These are phyloP conservation scores for Platycheirus rosarum DNA, from an alignment of 2,888 invertebrate species.

Conservation along the genomic window DNA sequence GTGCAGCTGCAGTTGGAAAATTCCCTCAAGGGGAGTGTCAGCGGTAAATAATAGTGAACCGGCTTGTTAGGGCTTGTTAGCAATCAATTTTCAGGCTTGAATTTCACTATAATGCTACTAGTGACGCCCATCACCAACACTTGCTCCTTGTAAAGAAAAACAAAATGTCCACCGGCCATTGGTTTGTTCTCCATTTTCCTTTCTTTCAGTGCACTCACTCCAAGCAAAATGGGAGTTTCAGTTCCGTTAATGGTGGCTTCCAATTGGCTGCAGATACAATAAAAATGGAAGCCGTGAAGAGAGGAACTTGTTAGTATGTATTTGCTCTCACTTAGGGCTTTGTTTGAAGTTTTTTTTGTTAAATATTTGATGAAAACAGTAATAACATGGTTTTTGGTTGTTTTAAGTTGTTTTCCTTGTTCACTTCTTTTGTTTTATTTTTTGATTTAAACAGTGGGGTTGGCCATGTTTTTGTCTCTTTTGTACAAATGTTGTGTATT, in stretches of 20 bases:
- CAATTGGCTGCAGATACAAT: slow-evolving; percentile 42
- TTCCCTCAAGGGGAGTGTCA: slow-evolving; percentile 37
- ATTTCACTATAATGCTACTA: slow-evolving; percentile 6
- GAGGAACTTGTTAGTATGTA: slow-evolving; percentile 6
- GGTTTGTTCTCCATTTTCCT: slow-evolving; percentile 60
- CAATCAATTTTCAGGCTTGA: slow-evolving; percentile 51
- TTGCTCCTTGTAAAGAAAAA: slow-evolving; percentile 13
- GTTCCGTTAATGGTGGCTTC: slow-evolving; percentile 15
- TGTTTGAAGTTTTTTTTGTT: slow-evolving; percentile 62
- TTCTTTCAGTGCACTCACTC: background rate
- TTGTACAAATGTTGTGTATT: slow-evolving; percentile 6
- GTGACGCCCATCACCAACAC: slow-evolving; percentile 57
- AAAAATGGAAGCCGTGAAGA: slow-evolving; percentile 56
- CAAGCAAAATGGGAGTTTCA: slow-evolving; percentile 29
- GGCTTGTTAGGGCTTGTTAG: slow-evolving; percentile 73
- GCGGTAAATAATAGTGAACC: slow-evolving; percentile 53
- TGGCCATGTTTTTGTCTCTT: slow-evolving; percentile 40
- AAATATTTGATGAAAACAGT: slow-evolving; percentile 70
- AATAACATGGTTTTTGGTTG: slow-evolving; percentile 52
- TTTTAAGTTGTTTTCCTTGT: slow-evolving; percentile 7
- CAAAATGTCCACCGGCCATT: slow-evolving; percentile 61
- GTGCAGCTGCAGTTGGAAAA: background rate
- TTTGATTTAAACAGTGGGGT: slow-evolving; percentile 1
- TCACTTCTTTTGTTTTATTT: slow-evolving; percentile 16
- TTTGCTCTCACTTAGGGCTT: slow-evolving; percentile 14